Evolutionary conservation across 2,797 vertebrate species (phyloP).

Genomic region (Emydoidea blandingii): DNA sequence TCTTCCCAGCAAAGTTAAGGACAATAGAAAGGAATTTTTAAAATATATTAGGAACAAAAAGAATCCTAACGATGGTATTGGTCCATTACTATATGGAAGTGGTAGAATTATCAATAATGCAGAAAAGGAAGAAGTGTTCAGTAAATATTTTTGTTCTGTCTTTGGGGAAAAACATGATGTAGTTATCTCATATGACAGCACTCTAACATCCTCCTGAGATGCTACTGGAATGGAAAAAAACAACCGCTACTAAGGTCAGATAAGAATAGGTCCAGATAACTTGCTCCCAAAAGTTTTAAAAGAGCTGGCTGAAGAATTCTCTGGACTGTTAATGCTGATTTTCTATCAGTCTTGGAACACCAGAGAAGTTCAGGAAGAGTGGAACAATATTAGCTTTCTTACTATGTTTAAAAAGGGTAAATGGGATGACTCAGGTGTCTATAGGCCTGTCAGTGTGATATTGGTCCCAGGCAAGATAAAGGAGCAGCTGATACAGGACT

Average conservation of each 20-base stretch:
- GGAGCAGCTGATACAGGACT: background rate
- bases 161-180: background rate
- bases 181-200: background rate
- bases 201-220: background rate
- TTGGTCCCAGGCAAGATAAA: background rate
- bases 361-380: background rate
- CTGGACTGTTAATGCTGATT: background rate
- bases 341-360: background rate
- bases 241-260: background rate
- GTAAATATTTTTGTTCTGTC: background rate
- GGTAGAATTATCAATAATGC: background rate
- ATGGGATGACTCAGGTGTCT: background rate
- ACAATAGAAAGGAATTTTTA: no score
- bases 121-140: background rate
- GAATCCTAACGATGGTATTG: background rate
- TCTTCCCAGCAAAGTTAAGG: no score
- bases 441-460: background rate
- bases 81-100: background rate
- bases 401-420: background rate
- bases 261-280: background rate
- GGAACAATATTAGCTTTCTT: background rate
- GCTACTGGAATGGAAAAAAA: background rate
- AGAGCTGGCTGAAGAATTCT: background rate
- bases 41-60: background rate
- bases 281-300: background rate